These are phyloP conservation scores for Caenorhabditis panamensis DNA, from an alignment of 2,888 invertebrate species.

Conservation along the genomic window DNA sequence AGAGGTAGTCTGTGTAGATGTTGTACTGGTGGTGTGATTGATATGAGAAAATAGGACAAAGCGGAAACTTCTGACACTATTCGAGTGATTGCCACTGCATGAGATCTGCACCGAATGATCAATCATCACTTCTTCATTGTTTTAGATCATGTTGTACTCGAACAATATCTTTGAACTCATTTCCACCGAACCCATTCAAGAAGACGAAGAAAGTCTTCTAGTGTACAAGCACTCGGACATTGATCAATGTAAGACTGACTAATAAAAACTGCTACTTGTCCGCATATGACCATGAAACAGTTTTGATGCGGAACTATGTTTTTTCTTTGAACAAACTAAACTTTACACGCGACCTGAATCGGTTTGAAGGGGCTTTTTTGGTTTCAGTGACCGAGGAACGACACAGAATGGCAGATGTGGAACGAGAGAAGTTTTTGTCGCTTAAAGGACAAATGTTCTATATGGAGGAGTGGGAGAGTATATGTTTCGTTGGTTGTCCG, in stretches of 20 bases:
- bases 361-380: slow-evolving; percentile 1
- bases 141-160: slow-evolving; percentile 90
- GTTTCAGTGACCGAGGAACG: slow-evolving; percentile 85
- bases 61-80: neutral
- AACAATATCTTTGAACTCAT: slow-evolving; percentile 97
- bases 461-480: slow-evolving; percentile 98
- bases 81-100: neutral
- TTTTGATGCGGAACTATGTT: slow-evolving; percentile 16
- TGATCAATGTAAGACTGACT: slow-evolving; percentile 58
- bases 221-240: slow-evolving; percentile 62
- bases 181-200: slow-evolving; percentile 87
- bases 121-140: neutral
- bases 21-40: too few species aligned
- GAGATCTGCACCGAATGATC: neutral
- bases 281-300: slow-evolving; percentile 12
- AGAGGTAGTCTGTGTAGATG: slow-evolving; percentile 85
- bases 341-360: neutral
- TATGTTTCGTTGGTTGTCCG: slow-evolving; percentile 96
- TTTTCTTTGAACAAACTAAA: neutral
- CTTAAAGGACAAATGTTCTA: slow-evolving; percentile 98
- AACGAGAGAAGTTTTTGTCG: slow-evolving; percentile 83
- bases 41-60: neutral
- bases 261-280: neutral
- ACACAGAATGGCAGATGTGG: slow-evolving; percentile 80
- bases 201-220: slow-evolving; percentile 66